These are phyloP conservation scores for Aleiodes testaceus DNA, from an alignment of 2,888 invertebrate genomes.

Conservation along the genomic window DNA sequence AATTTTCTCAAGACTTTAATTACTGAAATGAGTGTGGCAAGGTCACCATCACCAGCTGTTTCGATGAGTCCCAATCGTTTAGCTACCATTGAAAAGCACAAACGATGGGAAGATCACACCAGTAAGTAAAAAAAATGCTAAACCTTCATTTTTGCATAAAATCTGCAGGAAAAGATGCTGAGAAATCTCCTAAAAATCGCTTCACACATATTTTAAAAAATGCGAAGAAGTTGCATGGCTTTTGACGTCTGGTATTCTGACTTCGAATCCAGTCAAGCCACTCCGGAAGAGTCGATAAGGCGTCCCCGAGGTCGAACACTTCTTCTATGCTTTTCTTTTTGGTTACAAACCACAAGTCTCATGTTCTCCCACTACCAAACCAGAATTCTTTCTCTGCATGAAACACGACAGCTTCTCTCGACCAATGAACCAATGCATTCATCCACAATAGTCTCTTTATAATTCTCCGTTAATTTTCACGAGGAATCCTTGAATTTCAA, in stretches of 20 bases:
- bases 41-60: conserved; percentile 59
- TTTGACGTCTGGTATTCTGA: background rate
- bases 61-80: conserved; percentile 58
- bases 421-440: conserved; percentile 11
- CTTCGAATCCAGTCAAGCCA: conserved; percentile 18
- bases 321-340: conserved; percentile 21
- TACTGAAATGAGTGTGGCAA: conserved; percentile 54
- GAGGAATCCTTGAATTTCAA: background rate
- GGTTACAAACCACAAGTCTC: conserved; percentile 12
- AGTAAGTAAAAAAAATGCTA: conserved; percentile 60
- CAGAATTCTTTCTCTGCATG: conserved; percentile 1
- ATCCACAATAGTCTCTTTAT: conserved; percentile 7
- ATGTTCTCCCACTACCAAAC: conserved; percentile 29
- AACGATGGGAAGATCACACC: conserved; percentile 64
- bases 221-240: background rate
- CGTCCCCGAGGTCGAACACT: conserved; percentile 19
- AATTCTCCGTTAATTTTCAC: background rate
- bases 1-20: background rate
- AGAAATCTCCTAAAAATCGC: too few relatives aligned
- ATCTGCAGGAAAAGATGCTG: background rate
- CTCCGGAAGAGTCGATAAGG: conserved; percentile 39
- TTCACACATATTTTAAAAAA: background rate
- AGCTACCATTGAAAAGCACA: conserved; percentile 65
- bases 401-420: conserved; percentile 18
- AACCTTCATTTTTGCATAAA: background rate